Base-by-base conservation (phyloP, 2,113 vertebrate genomes). In the Copsychus sechellarum region DNA sequence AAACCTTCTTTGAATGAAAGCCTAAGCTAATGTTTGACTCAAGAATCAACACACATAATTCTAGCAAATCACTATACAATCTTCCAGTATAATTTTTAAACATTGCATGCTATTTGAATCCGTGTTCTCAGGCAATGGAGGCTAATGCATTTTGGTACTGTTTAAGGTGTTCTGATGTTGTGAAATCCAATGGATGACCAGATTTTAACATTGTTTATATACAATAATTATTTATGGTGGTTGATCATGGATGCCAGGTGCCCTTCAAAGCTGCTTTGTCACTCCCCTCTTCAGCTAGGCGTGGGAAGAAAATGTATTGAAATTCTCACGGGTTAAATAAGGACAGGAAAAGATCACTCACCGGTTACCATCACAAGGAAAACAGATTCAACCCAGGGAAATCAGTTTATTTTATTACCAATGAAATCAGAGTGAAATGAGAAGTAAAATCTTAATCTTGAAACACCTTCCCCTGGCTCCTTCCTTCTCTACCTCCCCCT, bases 361-460 rank as follows among this genome's bases (percentile, higher is more conserved):
- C 23, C 12, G n/a, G 24, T 29, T 86, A 36, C 61, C 4, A 0
- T 53, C 45, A 53, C 0, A 2, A 50, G 16, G 12, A 67, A 79
- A 61, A 67, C 14, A 40, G 25, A 54, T 42, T 45, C 0, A 0
- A 34, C 14, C 16, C 9, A 5, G 25, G 45, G 22, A 47, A 73
- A 73, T n/a, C 25, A 17, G 19, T 58, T 65, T 47, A 34, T 54
- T 60, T 86, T 61, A 73, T 28, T 67, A 42, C 31, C 22, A 50
- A 8, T 12, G 33, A 50, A 81, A 81, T 38, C 11, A 29, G 23
- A 74, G 11, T 38, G 5, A 33, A 80, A 67, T 28, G 5, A 76
- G 23, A 70, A 86, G 38, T 18, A 69, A 74, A 58, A 69, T 18
- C 11, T 36, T 36, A 43, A 62, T 38, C 13, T 86, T 33, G 18